phyloP scores from a whole-genome alignment of 1,140 invertebrate species.

The Zaprionus taronus region DNA sequence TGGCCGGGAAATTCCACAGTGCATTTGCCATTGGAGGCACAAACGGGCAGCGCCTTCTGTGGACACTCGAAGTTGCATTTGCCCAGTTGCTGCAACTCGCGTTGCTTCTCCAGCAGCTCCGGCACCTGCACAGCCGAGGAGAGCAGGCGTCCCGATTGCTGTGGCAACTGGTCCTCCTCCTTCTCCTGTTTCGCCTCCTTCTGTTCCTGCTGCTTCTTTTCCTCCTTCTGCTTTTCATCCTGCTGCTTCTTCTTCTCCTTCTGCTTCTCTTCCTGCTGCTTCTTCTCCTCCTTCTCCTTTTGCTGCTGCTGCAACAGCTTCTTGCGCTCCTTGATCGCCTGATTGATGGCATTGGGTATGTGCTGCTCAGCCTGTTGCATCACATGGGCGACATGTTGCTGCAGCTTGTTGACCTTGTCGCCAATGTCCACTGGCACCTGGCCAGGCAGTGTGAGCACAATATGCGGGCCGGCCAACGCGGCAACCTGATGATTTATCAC shows the following conservation, averaged over 20 bases:
- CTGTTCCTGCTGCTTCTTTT: slow-evolving; percentile 26
- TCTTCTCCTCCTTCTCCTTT: slow-evolving; percentile 34
- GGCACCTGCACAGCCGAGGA: slow-evolving; percentile 50
- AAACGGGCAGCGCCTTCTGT: slow-evolving; percentile 53
- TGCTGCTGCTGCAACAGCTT: slow-evolving; percentile 47
- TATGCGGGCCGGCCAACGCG: slow-evolving; percentile 48
- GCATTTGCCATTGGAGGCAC: slow-evolving; percentile 72
- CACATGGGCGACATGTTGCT: slow-evolving; percentile 64
- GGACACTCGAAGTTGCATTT: slow-evolving; percentile 71
- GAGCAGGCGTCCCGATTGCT: slow-evolving; percentile 35
- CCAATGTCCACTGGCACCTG: slow-evolving; percentile 47
- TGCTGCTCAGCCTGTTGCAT: slow-evolving; percentile 73
- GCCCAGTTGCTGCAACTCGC: slow-evolving; percentile 54
- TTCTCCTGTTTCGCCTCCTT: slow-evolving; percentile 43
- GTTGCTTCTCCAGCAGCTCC: slow-evolving; percentile 52
- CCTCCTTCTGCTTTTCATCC: slow-evolving; percentile 41
- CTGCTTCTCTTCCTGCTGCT: slow-evolving; percentile 10
- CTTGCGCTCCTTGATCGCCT: slow-evolving; percentile 54
- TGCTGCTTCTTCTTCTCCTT: slow-evolving; percentile 42
- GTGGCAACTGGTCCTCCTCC: slow-evolving; percentile 18
- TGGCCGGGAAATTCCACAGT: slow-evolving; percentile 72
- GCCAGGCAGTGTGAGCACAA: slow-evolving; percentile 50
- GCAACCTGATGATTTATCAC: slow-evolving; percentile 68
- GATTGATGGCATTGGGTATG: slow-evolving; percentile 63
- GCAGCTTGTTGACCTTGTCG: slow-evolving; percentile 63